Evolutionary conservation across 2,797 vertebrate genomes (phyloP), one percentile per base, ranked within the genome.

Genomic region (Bradypus variegatus): DNA sequence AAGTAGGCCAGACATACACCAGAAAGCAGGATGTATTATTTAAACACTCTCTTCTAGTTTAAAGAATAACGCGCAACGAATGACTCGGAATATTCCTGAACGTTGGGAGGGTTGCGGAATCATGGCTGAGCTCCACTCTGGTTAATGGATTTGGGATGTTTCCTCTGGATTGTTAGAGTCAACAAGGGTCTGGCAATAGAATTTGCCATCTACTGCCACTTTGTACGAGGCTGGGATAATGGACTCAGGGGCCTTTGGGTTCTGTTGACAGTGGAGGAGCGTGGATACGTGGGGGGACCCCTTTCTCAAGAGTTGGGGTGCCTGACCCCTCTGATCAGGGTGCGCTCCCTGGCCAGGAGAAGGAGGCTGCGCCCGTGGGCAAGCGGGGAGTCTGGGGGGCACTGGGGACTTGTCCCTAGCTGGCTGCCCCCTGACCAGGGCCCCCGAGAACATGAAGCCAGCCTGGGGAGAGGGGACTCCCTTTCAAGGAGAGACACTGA

Each of bases 161-260:
- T 97, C 91, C 92, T 88, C 85, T 0, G 16, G 36, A 94, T 88
- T 86, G 93, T 94, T 92, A 69, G 13, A 1, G 73, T 94, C 94
- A 38, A 62, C 55, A 84, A 95, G 88, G 65, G 48, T 64, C 91
- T 58, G 6, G 53, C 92, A 75, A 62, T 94, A 88, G 88, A 90
- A 85, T 95, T 94, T 83, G 89, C 86, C 94, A 93, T 87, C 94
- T 33, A 64, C 76, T 81, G 95, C 93, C 96, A n/a, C 91, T 94
- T 88, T 36, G 55, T 27, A 58, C 27, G 1, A 23, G 6, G 84
- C 31, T 36, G 86, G 36, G 50, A 23, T 73, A n/a, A 81, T 77
- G 72, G 94, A 50, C 75, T 88, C 41, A 8, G 41, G 41, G 41
- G n/a, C n/a, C n/a, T n/a, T n/a, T 2, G 6, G n/a, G 41, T 41